Conservation (phyloP, 2,888 invertebrate genomes). For the Bhutanitis thaidina region DNA sequence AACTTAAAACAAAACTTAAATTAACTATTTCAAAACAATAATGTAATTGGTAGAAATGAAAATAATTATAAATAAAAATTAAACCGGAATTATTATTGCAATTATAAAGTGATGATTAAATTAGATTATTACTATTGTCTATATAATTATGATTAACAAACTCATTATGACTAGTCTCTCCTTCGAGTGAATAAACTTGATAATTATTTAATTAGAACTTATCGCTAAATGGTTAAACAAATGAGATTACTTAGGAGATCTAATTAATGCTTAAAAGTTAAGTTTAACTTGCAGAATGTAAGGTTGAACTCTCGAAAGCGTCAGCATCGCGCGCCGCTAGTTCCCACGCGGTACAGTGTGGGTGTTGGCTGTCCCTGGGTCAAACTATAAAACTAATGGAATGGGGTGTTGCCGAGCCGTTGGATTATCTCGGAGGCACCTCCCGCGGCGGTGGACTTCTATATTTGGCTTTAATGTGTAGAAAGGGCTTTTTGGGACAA, state of each 20-base stretch:
- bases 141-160: constrained; percentile 31
- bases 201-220: constrained; percentile 28
- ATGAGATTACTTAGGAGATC: constrained; percentile 66
- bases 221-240: constrained; percentile 38
- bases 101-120: constrained; percentile 28
- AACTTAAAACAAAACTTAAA: too few relatives aligned
- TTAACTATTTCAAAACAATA: constrained; percentile 28
- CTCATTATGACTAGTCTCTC: constrained; percentile 60
- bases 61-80: constrained; percentile 29
- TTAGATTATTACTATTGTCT: constrained; percentile 24
- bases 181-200: constrained; percentile 38
- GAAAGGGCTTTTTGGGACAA: constrained; percentile 75
- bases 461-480: constrained; percentile 87
- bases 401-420: constrained; percentile 32
- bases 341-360: too few relatives aligned
- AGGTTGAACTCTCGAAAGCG: not conserved
- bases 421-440: constrained; percentile 78
- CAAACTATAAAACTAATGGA: constrained; percentile 49
- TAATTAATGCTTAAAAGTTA: constrained; percentile 44
- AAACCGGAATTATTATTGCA: constrained; percentile 32
- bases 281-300: constrained; percentile 31
- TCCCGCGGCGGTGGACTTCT: constrained; percentile 83
- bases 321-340: not conserved
- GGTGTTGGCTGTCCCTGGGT: not conserved
- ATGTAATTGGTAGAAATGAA: constrained; percentile 29